Conservation (phyloP, 2,888 invertebrate species). For the Rotaria magnacalcarata region DNA sequence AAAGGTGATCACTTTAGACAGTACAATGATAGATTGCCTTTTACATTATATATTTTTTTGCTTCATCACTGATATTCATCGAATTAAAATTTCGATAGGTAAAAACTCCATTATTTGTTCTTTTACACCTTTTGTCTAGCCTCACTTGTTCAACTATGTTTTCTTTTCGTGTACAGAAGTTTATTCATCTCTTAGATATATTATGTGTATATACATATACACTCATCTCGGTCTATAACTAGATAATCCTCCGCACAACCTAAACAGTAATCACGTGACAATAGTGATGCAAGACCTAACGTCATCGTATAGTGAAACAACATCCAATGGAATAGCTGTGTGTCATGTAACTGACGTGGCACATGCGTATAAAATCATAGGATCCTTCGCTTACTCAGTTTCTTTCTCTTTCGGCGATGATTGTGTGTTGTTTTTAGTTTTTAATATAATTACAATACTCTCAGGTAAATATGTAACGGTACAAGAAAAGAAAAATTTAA, state of each 20-base stretch:
- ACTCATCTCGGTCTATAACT: neutral
- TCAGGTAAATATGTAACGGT: neutral
- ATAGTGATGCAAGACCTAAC: neutral
- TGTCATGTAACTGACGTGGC: neutral
- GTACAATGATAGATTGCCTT: neutral
- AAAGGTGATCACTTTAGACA: neutral
- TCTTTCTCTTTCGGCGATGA: neutral
- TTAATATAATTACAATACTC: neutral
- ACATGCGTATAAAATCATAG: neutral
- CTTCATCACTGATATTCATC: neutral
- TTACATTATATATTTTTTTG: neutral
- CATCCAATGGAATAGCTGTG: slow-evolving; percentile 13
- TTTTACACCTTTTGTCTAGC: neutral
- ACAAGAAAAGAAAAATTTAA: neutral
- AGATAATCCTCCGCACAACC: neutral
- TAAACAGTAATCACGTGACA: neutral
- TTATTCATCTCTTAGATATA: neutral
- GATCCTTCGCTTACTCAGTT: neutral
- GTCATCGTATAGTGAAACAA: neutral
- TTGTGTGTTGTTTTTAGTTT: neutral
- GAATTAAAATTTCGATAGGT: neutral
- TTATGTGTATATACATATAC: neutral
- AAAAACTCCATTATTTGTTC: neutral
- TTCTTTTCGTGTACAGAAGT: neutral
- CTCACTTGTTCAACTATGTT: neutral